Evolutionary conservation across 2,113 vertebrate genomes (phyloP).

Genomic region (Penelope pileata): DNA sequence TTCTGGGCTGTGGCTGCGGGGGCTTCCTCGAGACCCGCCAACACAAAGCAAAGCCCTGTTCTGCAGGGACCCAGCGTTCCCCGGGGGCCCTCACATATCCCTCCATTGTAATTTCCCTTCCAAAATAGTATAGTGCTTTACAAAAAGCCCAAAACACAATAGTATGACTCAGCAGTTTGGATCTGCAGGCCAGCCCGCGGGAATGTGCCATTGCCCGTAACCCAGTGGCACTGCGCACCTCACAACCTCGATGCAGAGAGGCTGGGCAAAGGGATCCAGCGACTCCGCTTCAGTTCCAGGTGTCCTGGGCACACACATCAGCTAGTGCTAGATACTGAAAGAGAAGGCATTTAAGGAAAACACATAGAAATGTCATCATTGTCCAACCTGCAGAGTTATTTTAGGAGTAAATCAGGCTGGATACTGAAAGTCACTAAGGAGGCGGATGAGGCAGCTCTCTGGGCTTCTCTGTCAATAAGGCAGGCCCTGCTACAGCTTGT

Average conservation of each 20-base stretch:
- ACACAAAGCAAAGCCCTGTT: conserved; percentile 9
- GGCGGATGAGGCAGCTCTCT: background rate
- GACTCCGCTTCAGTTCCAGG: background rate
- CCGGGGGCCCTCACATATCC: background rate
- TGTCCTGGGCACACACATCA: background rate
- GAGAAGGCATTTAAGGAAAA: background rate
- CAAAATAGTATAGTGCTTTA: background rate
- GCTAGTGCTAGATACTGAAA: background rate
- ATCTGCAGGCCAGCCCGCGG: background rate
- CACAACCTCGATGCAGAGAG: accelerated
- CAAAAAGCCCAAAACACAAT: conserved; percentile 52
- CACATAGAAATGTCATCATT: background rate
- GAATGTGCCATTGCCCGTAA: background rate
- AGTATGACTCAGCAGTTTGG: conserved; percentile 51
- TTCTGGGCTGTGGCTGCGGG: background rate
- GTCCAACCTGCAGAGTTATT: background rate
- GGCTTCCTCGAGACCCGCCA: conserved; percentile 6
- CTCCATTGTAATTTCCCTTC: conserved; percentile 43
- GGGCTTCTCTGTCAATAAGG: background rate
- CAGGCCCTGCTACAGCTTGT: background rate
- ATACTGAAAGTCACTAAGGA: background rate
- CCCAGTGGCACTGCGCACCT: background rate
- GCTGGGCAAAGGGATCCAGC: background rate
- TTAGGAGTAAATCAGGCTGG: background rate
- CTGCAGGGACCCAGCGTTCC: background rate